A percentile compares a stretch with the other conserved stretches of the same genome.
Conservation (phyloP, 2,113 vertebrate genomes). For the Rhinolophus ferrumequinum region DNA sequence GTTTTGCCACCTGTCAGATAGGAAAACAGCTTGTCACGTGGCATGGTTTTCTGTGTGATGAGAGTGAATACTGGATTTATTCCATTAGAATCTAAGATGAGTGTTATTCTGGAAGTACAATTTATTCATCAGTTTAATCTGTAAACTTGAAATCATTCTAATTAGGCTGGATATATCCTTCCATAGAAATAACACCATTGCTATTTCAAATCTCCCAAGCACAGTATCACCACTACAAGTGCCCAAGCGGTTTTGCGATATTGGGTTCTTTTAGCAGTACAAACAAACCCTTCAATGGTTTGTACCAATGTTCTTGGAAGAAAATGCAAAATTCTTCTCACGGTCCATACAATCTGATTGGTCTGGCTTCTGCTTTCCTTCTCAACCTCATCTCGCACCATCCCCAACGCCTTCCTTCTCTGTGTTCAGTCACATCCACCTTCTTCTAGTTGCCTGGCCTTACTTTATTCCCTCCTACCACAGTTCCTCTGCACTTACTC, state of each 20-base stretch:
- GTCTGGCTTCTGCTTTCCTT: neutral
- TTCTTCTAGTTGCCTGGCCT: neutral
- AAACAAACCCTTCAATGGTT: neutral
- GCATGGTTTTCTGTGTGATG: neutral
- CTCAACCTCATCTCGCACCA: neutral
- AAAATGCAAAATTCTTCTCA: neutral
- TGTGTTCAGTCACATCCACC: neutral
- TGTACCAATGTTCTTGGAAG: neutral
- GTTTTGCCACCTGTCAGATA: neutral
- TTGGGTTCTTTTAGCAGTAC: neutral
- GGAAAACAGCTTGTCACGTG: neutral
- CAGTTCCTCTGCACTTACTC: neutral
- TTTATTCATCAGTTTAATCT: slow-evolving; percentile 28
- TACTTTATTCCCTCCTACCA: neutral
- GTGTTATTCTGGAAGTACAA: slow-evolving; percentile 25
- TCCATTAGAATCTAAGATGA: neutral
- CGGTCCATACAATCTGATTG: neutral
- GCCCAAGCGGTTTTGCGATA: neutral
- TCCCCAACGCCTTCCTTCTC: neutral
- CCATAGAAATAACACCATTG: neutral
- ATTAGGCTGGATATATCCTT: neutral
- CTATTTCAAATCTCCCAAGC: neutral
- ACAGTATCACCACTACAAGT: neutral
- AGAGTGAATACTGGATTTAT: neutral
- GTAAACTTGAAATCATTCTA: neutral